phyloP scores from a whole-genome alignment of 1,140 invertebrate species.

The Cydia fagiglandana region DNA sequence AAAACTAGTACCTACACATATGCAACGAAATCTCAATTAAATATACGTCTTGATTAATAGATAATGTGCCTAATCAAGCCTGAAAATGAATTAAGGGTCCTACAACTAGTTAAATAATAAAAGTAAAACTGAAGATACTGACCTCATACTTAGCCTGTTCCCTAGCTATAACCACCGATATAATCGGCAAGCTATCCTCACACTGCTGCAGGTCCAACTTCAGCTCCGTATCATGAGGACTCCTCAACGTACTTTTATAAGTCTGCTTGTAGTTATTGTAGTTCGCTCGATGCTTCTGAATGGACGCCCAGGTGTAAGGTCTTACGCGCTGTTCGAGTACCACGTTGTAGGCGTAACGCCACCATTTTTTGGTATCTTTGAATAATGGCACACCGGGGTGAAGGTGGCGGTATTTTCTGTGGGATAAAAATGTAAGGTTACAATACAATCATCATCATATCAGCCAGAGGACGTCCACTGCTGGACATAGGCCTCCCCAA shows the following conservation, averaged over 20 bases:
- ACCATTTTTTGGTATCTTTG: conserved; percentile 83
- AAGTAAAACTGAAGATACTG: conserved; percentile 38
- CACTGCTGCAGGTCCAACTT: conserved; percentile 87
- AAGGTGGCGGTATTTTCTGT: conserved; percentile 79
- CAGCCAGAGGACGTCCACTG: too few relatives aligned
- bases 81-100: too few relatives aligned
- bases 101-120: too few relatives aligned
- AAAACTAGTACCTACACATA: too few relatives aligned
- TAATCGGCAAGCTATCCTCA: conserved; percentile 86
- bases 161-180: conserved; percentile 88
- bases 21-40: too few relatives aligned
- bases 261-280: conserved; percentile 86
- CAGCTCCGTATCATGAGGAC: conserved; percentile 86
- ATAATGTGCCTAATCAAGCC: too few relatives aligned
- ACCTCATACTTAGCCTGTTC: conserved; percentile 89
- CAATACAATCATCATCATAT: too few relatives aligned
- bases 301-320: conserved; percentile 86
- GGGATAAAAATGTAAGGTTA: conserved; percentile 35
- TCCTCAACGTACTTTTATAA: conserved; percentile 86
- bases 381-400: conserved; percentile 76
- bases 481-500: too few relatives aligned
- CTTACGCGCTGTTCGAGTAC: conserved; percentile 85
- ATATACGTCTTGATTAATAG: too few relatives aligned
- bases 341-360: conserved; percentile 88
- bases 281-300: conserved; percentile 84